These are phyloP conservation scores for Pogona vitticeps DNA, from an alignment of 2,113 vertebrate species.

Conservation along the genomic window DNA sequence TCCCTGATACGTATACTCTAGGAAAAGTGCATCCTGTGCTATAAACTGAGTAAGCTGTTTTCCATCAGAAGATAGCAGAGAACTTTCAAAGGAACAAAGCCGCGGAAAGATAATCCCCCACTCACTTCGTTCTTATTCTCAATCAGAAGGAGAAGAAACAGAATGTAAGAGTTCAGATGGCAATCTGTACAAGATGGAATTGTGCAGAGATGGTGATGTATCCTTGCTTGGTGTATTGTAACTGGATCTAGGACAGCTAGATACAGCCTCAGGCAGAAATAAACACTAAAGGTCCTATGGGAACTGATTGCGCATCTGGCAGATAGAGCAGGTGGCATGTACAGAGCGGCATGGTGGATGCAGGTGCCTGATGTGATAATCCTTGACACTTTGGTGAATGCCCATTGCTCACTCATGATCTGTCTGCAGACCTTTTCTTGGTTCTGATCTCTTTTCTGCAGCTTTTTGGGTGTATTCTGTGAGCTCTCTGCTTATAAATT, in stretches of 20 bases:
- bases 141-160: not conserved
- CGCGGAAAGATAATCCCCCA: not conserved
- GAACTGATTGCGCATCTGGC: not conserved
- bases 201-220: not conserved
- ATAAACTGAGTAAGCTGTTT: not conserved
- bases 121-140: not conserved
- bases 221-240: not conserved
- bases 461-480: not conserved
- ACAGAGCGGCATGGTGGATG: not conserved
- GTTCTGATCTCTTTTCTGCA: not conserved
- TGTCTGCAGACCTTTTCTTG: not conserved
- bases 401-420: not conserved
- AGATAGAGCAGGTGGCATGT: conserved; percentile 4
- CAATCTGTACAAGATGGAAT: not conserved
- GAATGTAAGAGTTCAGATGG: too few species aligned
- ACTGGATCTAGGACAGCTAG: not conserved
- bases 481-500: not conserved
- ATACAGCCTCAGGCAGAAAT: conserved; percentile 1
- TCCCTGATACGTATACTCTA: not conserved
- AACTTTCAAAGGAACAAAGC: fast-evolving
- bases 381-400: too few species aligned
- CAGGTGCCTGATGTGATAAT: not conserved
- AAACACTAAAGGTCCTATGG: not conserved
- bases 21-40: not conserved
- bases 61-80: not conserved